Conservation (phyloP, 2,797 vertebrate species). For the Toxotes lorentzi region DNA sequence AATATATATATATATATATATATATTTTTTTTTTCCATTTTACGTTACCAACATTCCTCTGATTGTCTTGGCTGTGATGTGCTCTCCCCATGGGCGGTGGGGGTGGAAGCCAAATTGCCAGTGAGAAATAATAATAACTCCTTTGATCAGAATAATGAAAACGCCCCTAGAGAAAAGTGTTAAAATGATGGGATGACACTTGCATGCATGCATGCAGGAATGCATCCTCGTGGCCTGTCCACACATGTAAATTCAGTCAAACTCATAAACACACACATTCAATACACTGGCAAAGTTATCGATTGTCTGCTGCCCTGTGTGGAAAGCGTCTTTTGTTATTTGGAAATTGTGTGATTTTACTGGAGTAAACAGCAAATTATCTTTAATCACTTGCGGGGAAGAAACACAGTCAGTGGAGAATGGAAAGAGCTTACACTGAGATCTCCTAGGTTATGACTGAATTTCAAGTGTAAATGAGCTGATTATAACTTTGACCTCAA, state of each 20-base stretch:
- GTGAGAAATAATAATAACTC: too few species aligned
- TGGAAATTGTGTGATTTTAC: constrained; percentile 21
- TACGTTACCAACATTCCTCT: constrained; percentile 1
- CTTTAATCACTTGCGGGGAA: constrained; percentile 19
- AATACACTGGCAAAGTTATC: constrained; percentile 6
- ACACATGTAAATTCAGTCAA: constrained; percentile 5
- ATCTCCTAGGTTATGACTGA: constrained; percentile 3
- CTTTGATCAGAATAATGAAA: constrained; percentile 28
- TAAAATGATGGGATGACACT: constrained; percentile 29
- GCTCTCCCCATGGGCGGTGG: background rate
- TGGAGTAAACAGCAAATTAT: constrained; percentile 32
- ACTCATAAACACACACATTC: background rate
- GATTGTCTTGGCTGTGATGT: constrained; percentile 14
- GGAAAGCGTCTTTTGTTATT: constrained; percentile 33
- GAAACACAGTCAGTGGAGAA: constrained; percentile 30
- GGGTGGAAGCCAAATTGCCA: constrained; percentile 9
- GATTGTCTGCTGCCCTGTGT: constrained; percentile 6
- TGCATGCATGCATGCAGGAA: background rate
- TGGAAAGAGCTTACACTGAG: constrained; percentile 36
- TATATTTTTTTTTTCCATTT: constrained; percentile 25
- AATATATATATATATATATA: too few species aligned
- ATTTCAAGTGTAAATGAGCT: constrained; percentile 17
- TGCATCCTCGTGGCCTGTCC: background rate
- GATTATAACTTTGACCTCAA: background rate
- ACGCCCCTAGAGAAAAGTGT: constrained; percentile 24